Conservation (phyloP, 2,113 vertebrate species). For the Nothocercus nigrocapillus region DNA sequence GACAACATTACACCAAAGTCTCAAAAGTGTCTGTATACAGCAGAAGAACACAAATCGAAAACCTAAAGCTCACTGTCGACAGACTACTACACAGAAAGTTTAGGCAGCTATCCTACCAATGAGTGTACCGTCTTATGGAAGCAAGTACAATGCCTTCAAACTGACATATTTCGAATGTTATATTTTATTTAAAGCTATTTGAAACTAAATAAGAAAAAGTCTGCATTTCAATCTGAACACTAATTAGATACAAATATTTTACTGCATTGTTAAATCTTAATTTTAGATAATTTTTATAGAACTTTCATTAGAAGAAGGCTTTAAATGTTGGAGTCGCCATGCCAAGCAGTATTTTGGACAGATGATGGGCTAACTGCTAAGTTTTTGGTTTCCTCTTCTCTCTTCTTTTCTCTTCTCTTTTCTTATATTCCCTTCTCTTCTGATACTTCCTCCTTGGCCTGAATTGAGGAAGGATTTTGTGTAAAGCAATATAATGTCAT, state of each 20-base stretch:
- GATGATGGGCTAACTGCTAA: not conserved
- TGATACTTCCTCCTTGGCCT: slow-evolving; percentile 5
- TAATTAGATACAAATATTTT: not conserved
- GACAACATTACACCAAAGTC: not conserved
- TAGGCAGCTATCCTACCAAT: not conserved
- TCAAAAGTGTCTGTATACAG: no score
- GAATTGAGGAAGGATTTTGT: not conserved
- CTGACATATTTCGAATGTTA: not conserved
- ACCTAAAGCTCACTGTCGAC: not conserved
- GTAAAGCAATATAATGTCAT: not conserved
- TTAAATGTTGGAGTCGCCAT: not conserved
- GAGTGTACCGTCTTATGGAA: not conserved
- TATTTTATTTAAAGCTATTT: not conserved
- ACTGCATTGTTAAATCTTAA: not conserved
- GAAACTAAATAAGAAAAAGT: not conserved
- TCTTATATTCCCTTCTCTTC: not conserved
- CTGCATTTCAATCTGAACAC: not conserved
- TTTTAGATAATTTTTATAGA: not conserved
- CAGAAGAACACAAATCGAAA: not conserved
- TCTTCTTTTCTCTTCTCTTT: not conserved
- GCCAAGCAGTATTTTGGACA: not conserved
- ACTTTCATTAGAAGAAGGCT: not conserved
- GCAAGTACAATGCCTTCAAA: not conserved
- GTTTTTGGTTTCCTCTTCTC: not conserved
- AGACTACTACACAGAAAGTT: not conserved